Conservation (phyloP, 2,797 vertebrate species). For the Sebastes miniatus region DNA sequence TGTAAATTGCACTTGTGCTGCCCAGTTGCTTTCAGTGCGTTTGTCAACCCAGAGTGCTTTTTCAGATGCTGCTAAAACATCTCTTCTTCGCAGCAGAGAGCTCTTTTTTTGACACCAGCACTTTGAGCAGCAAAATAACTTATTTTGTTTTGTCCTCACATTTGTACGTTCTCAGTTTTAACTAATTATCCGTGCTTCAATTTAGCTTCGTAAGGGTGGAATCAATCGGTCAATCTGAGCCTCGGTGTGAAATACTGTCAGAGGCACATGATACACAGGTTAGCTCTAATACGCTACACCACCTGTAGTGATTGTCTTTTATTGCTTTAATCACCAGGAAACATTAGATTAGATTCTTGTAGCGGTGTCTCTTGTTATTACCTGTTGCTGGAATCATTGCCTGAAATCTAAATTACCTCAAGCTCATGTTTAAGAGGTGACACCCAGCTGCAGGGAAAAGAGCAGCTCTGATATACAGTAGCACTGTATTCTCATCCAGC, state of each 20-base stretch:
- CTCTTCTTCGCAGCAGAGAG: slow-evolving; percentile 2
- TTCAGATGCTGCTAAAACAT: slow-evolving; percentile 12
- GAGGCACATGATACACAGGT: slow-evolving; percentile 1
- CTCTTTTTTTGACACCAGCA: slow-evolving; percentile 20
- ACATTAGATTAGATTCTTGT: slow-evolving; percentile 25
- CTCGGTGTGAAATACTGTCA: background rate
- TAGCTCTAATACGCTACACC: slow-evolving; percentile 1
- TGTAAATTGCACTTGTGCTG: background rate
- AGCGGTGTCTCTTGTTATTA: slow-evolving; percentile 20
- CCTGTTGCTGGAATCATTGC: slow-evolving; percentile 35
- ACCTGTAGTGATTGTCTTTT: slow-evolving; percentile 7
- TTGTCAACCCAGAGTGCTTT: slow-evolving; percentile 12
- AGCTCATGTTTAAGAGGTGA: slow-evolving; percentile 37
- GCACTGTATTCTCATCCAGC: slow-evolving; percentile 15
- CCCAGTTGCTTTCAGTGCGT: background rate
- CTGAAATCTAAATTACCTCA: slow-evolving; percentile 46
- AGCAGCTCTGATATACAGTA: background rate
- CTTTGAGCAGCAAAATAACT: background rate
- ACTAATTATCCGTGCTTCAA: background rate
- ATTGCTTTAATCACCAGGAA: slow-evolving; percentile 55
- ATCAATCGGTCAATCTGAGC: background rate
- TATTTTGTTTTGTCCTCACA: background rate
- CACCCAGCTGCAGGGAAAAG: slow-evolving; percentile 36
- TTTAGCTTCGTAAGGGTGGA: background rate
- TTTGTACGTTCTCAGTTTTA: background rate